Conservation (phyloP, 2,888 invertebrate species). For the Drosophila paramelanica region DNA sequence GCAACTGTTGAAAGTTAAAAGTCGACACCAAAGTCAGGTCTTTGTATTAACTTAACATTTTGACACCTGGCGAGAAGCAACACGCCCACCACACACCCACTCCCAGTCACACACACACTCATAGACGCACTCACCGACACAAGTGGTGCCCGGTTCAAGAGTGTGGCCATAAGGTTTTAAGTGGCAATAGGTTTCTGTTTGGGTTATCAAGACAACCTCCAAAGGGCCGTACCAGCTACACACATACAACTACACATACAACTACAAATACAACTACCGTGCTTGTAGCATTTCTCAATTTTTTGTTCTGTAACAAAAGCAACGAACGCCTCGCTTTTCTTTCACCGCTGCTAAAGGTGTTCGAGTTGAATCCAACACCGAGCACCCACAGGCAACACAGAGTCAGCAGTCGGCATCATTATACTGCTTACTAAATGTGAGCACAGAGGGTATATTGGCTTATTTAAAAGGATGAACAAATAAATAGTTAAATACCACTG, state of each 20-base stretch:
- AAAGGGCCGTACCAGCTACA: slow-evolving; percentile 27
- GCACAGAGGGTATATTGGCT: not conserved
- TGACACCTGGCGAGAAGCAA: slow-evolving; percentile 59
- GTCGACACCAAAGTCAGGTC: slow-evolving; percentile 69
- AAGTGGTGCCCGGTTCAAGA: slow-evolving; percentile 58
- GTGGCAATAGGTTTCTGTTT: slow-evolving; percentile 74
- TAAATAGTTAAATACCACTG: no score
- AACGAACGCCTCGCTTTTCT: slow-evolving; percentile 26
- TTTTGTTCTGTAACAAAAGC: slow-evolving; percentile 57
- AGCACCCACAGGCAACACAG: slow-evolving; percentile 28
- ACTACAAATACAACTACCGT: slow-evolving; percentile 18
- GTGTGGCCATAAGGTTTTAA: slow-evolving; percentile 72
- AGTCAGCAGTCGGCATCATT: slow-evolving; percentile 45
- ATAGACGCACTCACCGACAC: slow-evolving; percentile 12
- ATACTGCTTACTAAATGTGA: not conserved
- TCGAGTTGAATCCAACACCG: slow-evolving; percentile 52
- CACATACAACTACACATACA: slow-evolving; percentile 2
- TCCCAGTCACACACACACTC: slow-evolving; percentile 7
- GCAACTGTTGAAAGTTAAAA: slow-evolving; percentile 68
- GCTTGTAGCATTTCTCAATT: slow-evolving; percentile 62
- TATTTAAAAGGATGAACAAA: not conserved
- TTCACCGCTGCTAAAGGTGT: slow-evolving; percentile 58
- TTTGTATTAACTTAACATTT: slow-evolving; percentile 77
- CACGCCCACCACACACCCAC: slow-evolving; percentile 7
- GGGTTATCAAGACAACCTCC: slow-evolving; percentile 70